A percentile compares a stretch with the other conserved stretches of the same genome.
These are phyloP conservation scores for Argya squamiceps DNA, from an alignment of 2,797 vertebrate species.

Conservation along the genomic window DNA sequence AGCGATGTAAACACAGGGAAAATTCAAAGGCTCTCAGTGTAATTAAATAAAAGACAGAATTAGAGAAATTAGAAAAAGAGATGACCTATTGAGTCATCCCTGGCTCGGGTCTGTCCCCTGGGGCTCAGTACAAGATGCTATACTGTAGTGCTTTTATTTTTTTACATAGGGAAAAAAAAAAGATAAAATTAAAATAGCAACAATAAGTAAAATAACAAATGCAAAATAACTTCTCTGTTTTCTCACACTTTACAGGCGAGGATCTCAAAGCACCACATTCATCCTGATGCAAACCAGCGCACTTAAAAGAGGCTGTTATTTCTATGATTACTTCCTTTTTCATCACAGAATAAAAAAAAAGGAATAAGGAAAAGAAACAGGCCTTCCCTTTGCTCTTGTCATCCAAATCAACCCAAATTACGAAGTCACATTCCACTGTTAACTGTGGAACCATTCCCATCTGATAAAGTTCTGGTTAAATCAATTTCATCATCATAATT, in stretches of 20 bases:
- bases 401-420: neutral
- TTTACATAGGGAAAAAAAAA: neutral
- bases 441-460: neutral
- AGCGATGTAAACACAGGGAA: rapidly evolving
- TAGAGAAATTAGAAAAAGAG: neutral
- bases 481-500: neutral
- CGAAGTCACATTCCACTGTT: neutral
- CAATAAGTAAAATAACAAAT: neutral
- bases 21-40: neutral
- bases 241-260: neutral
- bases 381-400: neutral
- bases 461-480: neutral
- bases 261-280: neutral
- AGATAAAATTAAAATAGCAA: neutral
- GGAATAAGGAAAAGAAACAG: neutral
- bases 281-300: neutral
- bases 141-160: neutral
- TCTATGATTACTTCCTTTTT: neutral
- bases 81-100: constrained; percentile 51
- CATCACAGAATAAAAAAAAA: neutral
- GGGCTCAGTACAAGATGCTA: neutral
- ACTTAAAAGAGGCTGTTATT: neutral
- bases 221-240: neutral
- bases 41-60: neutral
- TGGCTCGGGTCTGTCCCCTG: neutral